Evolutionary conservation across 2,888 invertebrate species (phyloP).

Genomic region (Lobophora halterata): DNA sequence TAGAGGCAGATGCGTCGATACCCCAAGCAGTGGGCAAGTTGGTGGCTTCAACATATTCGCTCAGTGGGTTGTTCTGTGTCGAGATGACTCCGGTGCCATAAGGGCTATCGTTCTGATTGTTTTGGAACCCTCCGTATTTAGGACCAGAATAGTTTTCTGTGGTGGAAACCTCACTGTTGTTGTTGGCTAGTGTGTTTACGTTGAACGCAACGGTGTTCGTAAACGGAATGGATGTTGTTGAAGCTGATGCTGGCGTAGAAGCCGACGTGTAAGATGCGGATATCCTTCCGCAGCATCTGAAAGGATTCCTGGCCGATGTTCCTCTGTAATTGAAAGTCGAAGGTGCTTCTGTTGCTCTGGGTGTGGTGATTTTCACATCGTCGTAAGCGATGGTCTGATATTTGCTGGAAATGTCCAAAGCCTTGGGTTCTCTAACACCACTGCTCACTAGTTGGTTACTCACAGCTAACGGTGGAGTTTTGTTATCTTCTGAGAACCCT

Average conservation of each 20-base stretch:
- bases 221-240: conserved; percentile 58
- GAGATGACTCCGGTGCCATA: conserved; percentile 71
- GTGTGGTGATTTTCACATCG: conserved; percentile 40
- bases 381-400: conserved; percentile 27
- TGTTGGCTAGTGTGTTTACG: conserved; percentile 47
- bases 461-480: conserved; percentile 46
- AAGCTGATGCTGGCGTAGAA: conserved; percentile 45
- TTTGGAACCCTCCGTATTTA: conserved; percentile 68
- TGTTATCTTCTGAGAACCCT: conserved; percentile 86
- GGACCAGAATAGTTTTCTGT: conserved; percentile 56
- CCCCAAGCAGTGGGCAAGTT: conserved; percentile 73
- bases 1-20: conserved; percentile 53
- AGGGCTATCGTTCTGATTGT: conserved; percentile 60
- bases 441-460: too few species aligned
- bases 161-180: conserved; percentile 48
- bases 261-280: conserved; percentile 71
- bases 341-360: conserved; percentile 44
- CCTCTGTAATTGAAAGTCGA: conserved; percentile 44
- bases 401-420: conserved; percentile 48
- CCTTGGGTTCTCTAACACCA: conserved; percentile 66
- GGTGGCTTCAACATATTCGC: conserved; percentile 69
- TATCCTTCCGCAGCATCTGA: conserved; percentile 69
- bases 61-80: conserved; percentile 68
- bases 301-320: conserved; percentile 56
- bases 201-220: conserved; percentile 67